A percentile compares a stretch with the other conserved stretches of the same genome.
phyloP scores from a whole-genome alignment of 2,113 vertebrate species.

The Hypocryptadius cinnamomeus region DNA sequence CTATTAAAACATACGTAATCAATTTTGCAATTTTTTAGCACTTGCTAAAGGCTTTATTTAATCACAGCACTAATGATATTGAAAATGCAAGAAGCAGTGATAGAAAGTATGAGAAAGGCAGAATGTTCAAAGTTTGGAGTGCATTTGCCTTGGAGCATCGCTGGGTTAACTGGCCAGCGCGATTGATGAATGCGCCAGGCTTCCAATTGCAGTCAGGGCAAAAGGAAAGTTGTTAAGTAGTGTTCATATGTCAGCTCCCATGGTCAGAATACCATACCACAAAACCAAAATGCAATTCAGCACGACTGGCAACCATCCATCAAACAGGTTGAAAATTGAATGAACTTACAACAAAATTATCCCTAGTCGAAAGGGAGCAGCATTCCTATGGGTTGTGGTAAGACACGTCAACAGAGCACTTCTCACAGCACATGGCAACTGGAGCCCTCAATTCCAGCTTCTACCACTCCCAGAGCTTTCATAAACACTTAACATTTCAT shows the following conservation, averaged over 20 bases:
- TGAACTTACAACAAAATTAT: conserved; percentile 54
- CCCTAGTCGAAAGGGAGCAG: not conserved
- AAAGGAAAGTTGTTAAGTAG: conserved; percentile 47
- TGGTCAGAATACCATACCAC: not conserved
- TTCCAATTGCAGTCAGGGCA: conserved; percentile 7
- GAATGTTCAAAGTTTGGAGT: not conserved
- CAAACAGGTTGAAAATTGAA: conserved; percentile 58
- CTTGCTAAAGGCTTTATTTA: conserved; percentile 39
- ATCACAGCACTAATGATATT: conserved; percentile 4
- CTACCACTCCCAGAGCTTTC: conserved; percentile 59
- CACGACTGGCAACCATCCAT: conserved; percentile 36
- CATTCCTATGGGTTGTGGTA: conserved; percentile 59
- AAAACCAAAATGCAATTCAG: conserved; percentile 32
- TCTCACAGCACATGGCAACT: not conserved
- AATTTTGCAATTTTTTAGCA: conserved; percentile 17
- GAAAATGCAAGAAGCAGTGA: not conserved
- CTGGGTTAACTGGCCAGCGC: not conserved
- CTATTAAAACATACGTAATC: conserved; percentile 21
- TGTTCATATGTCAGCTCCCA: conserved; percentile 13
- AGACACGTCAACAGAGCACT: not conserved
- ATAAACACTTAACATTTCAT: conserved; percentile 72
- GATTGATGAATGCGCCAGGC: conserved; percentile 26
- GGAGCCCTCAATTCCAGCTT: not conserved
- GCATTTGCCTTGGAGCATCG: conserved; percentile 6
- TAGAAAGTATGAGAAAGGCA: not conserved